Evolutionary conservation across 2,888 invertebrate genomes (phyloP), one percentile per base, ranked within the genome.

Genomic region (Drosophila ustulata): DNA sequence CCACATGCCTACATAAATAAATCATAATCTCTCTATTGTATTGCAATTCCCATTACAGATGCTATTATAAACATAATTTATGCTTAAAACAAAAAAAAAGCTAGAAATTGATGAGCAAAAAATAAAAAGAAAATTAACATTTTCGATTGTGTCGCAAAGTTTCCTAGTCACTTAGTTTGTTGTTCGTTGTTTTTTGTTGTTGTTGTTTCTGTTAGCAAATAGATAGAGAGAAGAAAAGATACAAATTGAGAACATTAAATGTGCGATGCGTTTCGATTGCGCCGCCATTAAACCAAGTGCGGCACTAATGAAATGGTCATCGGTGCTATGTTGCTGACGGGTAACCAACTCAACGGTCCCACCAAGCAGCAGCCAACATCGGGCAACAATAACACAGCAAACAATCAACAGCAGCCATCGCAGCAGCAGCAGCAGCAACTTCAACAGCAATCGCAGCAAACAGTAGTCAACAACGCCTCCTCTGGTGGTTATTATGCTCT

Each of bases 301-400:
- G 77, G 82, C 89, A 80, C 89, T 89, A 87, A 92, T 92, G 92
- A 91, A 90, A 92, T 92, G 92, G 92, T 92, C 87, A 90, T 92
- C 90, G 91, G 91, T 91, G 92, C 91, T 90, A 92, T 93, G 92
- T 92, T 93, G 90, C 92, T 93, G 90, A 90, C 91, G 90, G 91
- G 92, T 89, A 92, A 88, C 85, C 87, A 91, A 74, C 80, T 85
- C 4, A 82, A 80, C 90, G 91, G 91, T 66, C 81, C 89, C 71
- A 89, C 78, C 69, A 75, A 80, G 55, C 79, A 82, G 59, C 82
- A 82, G 69, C 80, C 57, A 26, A 13, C 57, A 49, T 61, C 58
- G 32, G 75, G 70, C 41, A 65, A 63, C 65, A 76, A 64, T 52
- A 47, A 61, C 41, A 25, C 49, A 41, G 52, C 49, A 57, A 76